These are phyloP conservation scores for Dryas iulia DNA, from an alignment of 1,140 invertebrate genomes.

Conservation along the genomic window DNA sequence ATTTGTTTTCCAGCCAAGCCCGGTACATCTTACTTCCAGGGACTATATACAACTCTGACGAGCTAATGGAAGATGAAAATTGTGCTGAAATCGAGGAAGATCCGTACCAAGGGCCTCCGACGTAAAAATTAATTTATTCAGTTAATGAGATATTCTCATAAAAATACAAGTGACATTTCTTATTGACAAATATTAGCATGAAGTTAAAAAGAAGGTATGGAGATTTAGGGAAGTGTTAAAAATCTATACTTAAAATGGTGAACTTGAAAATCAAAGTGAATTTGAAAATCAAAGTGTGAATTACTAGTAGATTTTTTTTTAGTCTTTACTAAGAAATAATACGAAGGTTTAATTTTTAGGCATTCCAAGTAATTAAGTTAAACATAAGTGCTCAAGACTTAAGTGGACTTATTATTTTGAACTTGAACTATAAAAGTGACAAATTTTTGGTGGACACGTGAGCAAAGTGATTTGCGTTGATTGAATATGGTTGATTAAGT, in stretches of 20 bases:
- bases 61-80: constrained; percentile 21
- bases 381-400: too few relatives aligned
- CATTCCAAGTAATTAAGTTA: not conserved
- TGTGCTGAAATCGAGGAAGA: constrained; percentile 22
- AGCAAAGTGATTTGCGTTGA: not conserved
- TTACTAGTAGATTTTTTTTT: not conserved
- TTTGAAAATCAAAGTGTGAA: not conserved
- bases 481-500: not conserved
- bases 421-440: not conserved
- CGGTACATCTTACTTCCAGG: constrained; percentile 55
- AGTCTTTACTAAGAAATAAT: not conserved
- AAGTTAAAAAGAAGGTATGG: not conserved
- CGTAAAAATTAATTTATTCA: constrained; percentile 18
- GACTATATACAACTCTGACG: constrained; percentile 28
- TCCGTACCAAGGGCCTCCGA: constrained; percentile 49
- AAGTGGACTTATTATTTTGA: too few relatives aligned
- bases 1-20: constrained; percentile 47
- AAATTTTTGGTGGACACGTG: not conserved
- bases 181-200: not conserved
- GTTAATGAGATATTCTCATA: not conserved
- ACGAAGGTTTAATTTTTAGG: too few relatives aligned
- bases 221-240: not conserved
- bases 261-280: not conserved
- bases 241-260: not conserved
- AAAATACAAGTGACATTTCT: not conserved